phyloP scores from a whole-genome alignment of 2,113 vertebrate genomes.

The Amia ocellicauda region DNA sequence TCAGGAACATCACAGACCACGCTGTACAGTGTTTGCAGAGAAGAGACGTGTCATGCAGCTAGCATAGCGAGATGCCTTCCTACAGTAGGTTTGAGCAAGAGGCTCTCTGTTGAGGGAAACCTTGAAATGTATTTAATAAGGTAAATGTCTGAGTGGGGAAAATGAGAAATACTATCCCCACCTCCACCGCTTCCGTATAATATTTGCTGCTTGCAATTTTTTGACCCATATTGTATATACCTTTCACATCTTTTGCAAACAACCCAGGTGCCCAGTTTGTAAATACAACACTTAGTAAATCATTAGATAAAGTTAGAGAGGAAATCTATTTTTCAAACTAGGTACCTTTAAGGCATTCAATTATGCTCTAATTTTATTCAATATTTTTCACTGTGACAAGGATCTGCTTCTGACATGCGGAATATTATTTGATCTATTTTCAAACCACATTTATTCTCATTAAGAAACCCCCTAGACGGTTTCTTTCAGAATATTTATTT shows the following conservation, averaged over 20 bases:
- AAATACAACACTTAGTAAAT: background rate
- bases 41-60: too few species aligned
- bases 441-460: conserved; percentile 74
- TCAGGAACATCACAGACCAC: too few species aligned
- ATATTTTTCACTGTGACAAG: conserved; percentile 71
- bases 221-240: background rate
- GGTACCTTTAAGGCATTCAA: conserved; percentile 46
- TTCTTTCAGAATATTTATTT: conserved; percentile 70
- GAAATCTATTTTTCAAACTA: conserved; percentile 11
- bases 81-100: too few species aligned
- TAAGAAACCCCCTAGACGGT: conserved; percentile 73
- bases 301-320: background rate
- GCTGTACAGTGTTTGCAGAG: too few species aligned
- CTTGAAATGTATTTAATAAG: too few species aligned
- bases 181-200: too few species aligned
- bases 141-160: too few species aligned
- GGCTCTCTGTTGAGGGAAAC: too few species aligned
- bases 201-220: too few species aligned
- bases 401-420: conserved; percentile 71
- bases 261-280: background rate
- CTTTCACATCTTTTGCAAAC: background rate
- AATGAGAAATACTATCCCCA: too few species aligned
- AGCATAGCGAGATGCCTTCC: too few species aligned
- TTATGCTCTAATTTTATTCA: conserved; percentile 76
- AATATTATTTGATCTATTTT: conserved; percentile 76